phyloP scores from a whole-genome alignment of 23 tunicate genomes.

The Ciona savignyi region DNA sequence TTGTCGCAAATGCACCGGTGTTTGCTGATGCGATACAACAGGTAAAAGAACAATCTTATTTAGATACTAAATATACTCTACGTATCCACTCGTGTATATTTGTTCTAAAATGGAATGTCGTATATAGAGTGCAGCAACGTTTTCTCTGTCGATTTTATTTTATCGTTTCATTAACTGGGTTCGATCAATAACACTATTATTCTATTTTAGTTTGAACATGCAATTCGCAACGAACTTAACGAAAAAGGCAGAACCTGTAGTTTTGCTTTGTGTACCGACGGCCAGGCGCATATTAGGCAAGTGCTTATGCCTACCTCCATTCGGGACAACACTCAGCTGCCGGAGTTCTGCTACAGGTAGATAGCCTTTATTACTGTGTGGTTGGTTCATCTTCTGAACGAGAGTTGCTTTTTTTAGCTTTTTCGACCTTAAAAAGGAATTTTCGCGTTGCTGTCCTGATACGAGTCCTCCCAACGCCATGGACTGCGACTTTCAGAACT shows the following conservation, averaged over 20 bases:
- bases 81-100: too few relatives aligned
- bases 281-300: slow-evolving; percentile 85
- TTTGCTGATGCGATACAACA: slow-evolving; percentile 77
- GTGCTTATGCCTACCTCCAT: slow-evolving; percentile 70
- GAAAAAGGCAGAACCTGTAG: slow-evolving; percentile 68
- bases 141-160: neutral
- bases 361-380: neutral
- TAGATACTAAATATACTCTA: too few relatives aligned
- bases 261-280: slow-evolving; percentile 85
- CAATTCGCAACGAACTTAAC: slow-evolving; percentile 84
- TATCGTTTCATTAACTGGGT: neutral
- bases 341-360: slow-evolving; percentile 91
- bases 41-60: slow-evolving; percentile 16
- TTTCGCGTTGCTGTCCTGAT: slow-evolving; percentile 21
- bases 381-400: too few relatives aligned
- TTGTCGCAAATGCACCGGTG: slow-evolving; percentile 46
- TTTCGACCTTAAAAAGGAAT: slow-evolving; percentile 79
- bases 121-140: too few relatives aligned
- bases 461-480: neutral
- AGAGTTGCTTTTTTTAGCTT: too few relatives aligned
- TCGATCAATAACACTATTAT: too few relatives aligned
- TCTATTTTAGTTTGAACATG: slow-evolving; percentile 67
- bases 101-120: too few relatives aligned
- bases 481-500: neutral
- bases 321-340: slow-evolving; percentile 35